phyloP scores from a whole-genome alignment of 2,113 vertebrate species.

The Dissostichus mawsoni region DNA sequence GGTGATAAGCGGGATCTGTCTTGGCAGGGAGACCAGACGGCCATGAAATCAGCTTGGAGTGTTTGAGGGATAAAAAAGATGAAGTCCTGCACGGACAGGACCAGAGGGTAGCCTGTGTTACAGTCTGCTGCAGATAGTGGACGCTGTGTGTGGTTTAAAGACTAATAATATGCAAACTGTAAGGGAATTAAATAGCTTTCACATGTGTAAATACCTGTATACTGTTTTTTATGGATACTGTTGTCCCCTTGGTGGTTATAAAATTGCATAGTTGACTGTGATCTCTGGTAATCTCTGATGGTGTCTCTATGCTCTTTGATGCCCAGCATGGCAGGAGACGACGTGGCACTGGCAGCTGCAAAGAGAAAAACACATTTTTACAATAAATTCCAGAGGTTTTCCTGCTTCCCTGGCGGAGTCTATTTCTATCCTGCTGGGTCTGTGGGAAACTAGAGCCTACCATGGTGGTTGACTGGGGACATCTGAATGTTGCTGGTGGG shows the following conservation, averaged over 20 bases:
- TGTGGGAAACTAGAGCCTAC: conserved; percentile 75
- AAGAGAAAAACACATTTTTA: conserved; percentile 36
- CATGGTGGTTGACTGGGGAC: conserved; percentile 95
- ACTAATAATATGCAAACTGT: neutral
- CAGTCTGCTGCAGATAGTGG: conserved; percentile 39
- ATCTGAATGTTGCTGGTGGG: conserved; percentile 92
- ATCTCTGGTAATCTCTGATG: conserved; percentile 90
- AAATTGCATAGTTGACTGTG: conserved; percentile 96
- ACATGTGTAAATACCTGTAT: conserved; percentile 86
- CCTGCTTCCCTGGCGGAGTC: conserved; percentile 19
- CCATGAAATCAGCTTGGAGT: conserved; percentile 51
- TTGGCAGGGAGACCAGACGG: conserved; percentile 47
- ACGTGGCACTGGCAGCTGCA: conserved; percentile 94
- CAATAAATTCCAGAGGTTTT: conserved; percentile 63
- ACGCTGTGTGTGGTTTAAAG: conserved; percentile 24
- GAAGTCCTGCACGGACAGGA: conserved; percentile 29
- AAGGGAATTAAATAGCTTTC: conserved; percentile 2
- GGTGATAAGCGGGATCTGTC: conserved; percentile 46
- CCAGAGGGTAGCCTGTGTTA: conserved; percentile 28
- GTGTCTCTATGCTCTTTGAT: conserved; percentile 90
- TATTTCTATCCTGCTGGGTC: conserved; percentile 28
- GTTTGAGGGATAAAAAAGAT: conserved; percentile 49
- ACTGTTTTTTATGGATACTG: conserved; percentile 90
- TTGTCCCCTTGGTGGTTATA: conserved; percentile 94
- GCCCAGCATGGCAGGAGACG: conserved; percentile 94